Evolutionary conservation across 2,113 vertebrate species (phyloP).

Genomic region (Otolemur garnettii): DNA sequence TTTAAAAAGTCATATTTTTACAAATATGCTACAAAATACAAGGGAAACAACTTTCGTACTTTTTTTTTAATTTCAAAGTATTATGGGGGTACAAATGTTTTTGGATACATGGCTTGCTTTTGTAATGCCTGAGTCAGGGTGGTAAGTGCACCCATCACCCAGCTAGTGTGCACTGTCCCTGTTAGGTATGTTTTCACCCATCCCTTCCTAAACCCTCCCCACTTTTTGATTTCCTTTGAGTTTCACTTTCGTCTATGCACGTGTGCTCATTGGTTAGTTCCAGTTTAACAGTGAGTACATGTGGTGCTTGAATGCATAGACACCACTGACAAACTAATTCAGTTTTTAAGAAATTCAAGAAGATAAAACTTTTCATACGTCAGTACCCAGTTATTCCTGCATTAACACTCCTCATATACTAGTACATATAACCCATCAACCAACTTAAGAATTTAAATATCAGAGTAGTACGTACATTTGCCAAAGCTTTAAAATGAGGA

Average conservation of each 20-base stretch:
- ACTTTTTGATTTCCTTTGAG: too few species aligned
- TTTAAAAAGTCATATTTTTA: constrained; percentile 21
- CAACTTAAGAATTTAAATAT: constrained; percentile 27
- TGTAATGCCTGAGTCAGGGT: too few species aligned
- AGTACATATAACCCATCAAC: background rate
- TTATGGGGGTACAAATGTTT: too few species aligned
- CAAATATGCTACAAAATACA: background rate
- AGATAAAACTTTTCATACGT: background rate
- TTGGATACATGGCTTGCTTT: too few species aligned
- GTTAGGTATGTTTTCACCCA: too few species aligned
- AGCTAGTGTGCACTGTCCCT: too few species aligned
- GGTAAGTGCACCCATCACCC: too few species aligned
- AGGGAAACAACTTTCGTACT: background rate
- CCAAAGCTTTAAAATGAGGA: background rate
- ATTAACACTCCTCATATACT: background rate
- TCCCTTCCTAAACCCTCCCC: too few species aligned
- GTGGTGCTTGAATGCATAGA: background rate
- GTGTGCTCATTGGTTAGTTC: too few species aligned
- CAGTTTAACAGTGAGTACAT: too few species aligned
- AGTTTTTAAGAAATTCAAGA: too few species aligned
- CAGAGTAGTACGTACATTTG: background rate
- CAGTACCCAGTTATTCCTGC: background rate
- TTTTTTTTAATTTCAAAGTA: background rate
- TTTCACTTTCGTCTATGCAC: too few species aligned
- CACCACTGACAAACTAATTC: background rate